Base-by-base conservation (phyloP, 2,888 invertebrate species). In the Anoncus sp. region DNA sequence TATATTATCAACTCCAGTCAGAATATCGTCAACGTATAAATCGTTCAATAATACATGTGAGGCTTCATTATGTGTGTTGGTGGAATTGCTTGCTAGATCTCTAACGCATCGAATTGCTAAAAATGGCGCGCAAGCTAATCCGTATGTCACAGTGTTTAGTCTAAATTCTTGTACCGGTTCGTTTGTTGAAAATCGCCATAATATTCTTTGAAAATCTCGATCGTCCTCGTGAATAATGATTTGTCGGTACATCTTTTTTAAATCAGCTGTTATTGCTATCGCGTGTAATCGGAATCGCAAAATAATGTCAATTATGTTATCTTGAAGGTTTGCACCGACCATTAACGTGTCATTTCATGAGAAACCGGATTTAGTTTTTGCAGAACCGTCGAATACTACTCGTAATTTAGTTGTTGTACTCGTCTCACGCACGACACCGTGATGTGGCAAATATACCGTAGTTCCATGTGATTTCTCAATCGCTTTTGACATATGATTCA, bases 301-400 rank as follows among this genome's bases (percentile, higher is more conserved):
- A 7, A 82, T 22, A 10, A 85, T 62, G 84, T 84, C 14, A 85
- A 70, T 31, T 31, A 55, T 1, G 22, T 40, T 18, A 3, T 38
- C 40, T n/a, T 59, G 59, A 14, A 40, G 14, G 14, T 73, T 82
- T 0, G 85, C 80, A 9, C 84, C 84, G 2, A 72, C 57, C 49
- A 83, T 63, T 7, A 85, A 60, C 3, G 27, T 49, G 73, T 82
- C 66, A 79, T 85, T 57, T 70, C 72, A 24, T 12, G 82, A 77
- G 16, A 80, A 16, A 10, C 78, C 75, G 7, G 59, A 51, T 14
- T 62, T 57, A 9, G 81, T 53, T 7, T 77, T 49, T 1, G 81
- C 82, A 4, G 83, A 84, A 0, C 81, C 84, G 71, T 85, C 82
- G 43, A 85, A 85, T 7, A 85, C 84, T 0, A 84, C 81, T 6